phyloP scores from a whole-genome alignment of 2,888 invertebrate genomes.

The Venustoraphidia nigricollis region DNA sequence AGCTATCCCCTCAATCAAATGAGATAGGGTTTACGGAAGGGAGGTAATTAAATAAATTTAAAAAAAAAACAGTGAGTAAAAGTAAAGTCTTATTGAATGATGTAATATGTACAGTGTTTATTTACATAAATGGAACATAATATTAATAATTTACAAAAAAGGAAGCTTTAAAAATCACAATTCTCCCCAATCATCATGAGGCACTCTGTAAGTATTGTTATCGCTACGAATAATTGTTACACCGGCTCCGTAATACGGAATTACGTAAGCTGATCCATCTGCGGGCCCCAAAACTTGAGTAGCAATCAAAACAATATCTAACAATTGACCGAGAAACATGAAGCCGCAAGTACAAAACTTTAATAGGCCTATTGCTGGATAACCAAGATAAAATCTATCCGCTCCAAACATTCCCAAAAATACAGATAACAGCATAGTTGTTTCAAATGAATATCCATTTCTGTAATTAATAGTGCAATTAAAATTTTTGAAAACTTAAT shows the following conservation, averaged over 20 bases:
- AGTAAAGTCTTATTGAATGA: too few species aligned
- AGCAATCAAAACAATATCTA: constrained; percentile 92
- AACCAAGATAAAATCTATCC: constrained; percentile 96
- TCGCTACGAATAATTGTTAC: constrained; percentile 65
- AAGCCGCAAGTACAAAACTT: constrained; percentile 94
- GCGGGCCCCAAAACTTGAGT: constrained; percentile 87
- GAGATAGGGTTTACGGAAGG: too few species aligned
- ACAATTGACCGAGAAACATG: constrained; percentile 86
- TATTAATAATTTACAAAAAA: neutral
- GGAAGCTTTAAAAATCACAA: neutral
- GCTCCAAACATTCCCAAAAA: constrained; percentile 97
- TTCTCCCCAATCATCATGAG: constrained; percentile 56
- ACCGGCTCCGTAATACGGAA: constrained; percentile 85
- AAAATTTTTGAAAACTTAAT: neutral
- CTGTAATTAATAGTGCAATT: constrained; percentile 32
- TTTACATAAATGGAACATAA: too few species aligned
- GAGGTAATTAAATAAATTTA: too few species aligned
- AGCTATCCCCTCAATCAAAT: too few species aligned
- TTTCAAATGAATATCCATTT: constrained; percentile 88
- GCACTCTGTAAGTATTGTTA: constrained; percentile 70
- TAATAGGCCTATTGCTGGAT: constrained; percentile 86
- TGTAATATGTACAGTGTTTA: too few species aligned
- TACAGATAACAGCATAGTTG: constrained; percentile 81
- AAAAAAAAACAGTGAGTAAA: too few species aligned
- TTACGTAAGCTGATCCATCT: constrained; percentile 87